phyloP scores from a whole-genome alignment of 37 sponge, comb jelly and placozoan genomes.

The Oscarella lobularis region DNA sequence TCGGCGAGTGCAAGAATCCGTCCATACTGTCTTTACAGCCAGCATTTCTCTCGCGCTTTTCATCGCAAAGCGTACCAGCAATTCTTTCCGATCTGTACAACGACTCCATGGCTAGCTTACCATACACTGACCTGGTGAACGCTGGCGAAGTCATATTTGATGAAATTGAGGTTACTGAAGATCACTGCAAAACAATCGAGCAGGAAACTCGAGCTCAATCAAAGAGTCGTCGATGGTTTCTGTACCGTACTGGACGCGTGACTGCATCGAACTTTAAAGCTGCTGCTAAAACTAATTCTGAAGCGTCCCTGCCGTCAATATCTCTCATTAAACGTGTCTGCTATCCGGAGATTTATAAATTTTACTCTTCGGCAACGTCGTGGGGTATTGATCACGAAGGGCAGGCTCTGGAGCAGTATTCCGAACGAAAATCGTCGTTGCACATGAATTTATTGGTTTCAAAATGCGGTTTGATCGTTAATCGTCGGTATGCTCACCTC shows the following conservation, averaged over 20 bases:
- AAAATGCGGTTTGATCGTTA: conserved; percentile 12
- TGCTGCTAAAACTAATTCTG: conserved; percentile 11
- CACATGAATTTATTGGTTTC: conserved; percentile 13
- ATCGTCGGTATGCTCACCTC: conserved; percentile 14
- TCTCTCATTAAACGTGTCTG: conserved; percentile 30
- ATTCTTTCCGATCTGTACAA: conserved; percentile 18
- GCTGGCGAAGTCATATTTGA: conserved; percentile 13
- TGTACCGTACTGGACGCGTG: conserved; percentile 38
- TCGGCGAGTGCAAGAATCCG: conserved; percentile 15
- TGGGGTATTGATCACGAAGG: conserved; percentile 41
- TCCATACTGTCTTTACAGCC: conserved; percentile 29
- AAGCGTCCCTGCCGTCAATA: conserved; percentile 18
- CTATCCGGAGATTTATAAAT: conserved; percentile 23
- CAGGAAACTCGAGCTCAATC: conserved; percentile 19
- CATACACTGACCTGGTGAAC: conserved; percentile 16
- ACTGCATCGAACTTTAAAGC: conserved; percentile 35
- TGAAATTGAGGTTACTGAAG: conserved; percentile 3
- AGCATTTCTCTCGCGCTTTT: conserved; percentile 8
- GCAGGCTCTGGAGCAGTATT: conserved; percentile 15
- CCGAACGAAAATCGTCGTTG: too few relatives aligned
- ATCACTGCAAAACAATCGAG: conserved; percentile 12
- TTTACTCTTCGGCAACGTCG: conserved; percentile 13
- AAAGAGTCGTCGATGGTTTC: conserved; percentile 24
- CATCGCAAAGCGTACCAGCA: conserved; percentile 13
- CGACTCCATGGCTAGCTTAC: conserved; percentile 5